phyloP scores from a whole-genome alignment of 2,888 invertebrate species.

The Cheilosia vulpina region DNA sequence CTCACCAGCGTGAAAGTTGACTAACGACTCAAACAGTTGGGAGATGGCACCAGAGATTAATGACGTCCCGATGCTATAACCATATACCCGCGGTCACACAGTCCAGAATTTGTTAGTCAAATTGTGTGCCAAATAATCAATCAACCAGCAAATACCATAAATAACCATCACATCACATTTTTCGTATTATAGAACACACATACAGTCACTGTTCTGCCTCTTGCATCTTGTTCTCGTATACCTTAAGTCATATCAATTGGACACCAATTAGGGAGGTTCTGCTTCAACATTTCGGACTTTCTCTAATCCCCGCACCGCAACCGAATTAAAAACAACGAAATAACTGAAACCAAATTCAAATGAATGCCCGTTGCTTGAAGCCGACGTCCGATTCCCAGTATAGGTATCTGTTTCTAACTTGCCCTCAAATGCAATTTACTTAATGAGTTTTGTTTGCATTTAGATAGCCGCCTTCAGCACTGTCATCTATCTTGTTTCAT shows the following conservation, averaged over 20 bases:
- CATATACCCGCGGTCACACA: not conserved
- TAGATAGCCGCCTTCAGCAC: constrained; percentile 13
- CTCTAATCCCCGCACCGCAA: constrained; percentile 28
- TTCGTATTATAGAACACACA: not conserved
- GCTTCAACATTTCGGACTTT: constrained; percentile 39
- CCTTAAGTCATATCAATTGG: constrained; percentile 12
- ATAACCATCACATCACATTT: not conserved
- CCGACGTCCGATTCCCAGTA: constrained; percentile 8
- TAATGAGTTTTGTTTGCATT: constrained; percentile 56
- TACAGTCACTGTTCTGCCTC: constrained; percentile 15
- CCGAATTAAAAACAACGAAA: constrained; percentile 9
- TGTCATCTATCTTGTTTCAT: not conserved
- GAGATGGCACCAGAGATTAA: not conserved
- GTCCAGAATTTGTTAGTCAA: not conserved
- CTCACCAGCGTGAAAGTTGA: not conserved
- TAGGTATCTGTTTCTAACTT: constrained; percentile 7
- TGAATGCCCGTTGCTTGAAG: constrained; percentile 8
- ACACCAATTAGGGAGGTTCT: constrained; percentile 46
- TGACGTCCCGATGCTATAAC: not conserved
- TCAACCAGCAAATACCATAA: constrained; percentile 7
- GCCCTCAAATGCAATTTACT: constrained; percentile 54
- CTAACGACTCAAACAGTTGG: not conserved
- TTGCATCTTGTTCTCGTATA: not conserved
- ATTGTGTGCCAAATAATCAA: constrained; percentile 22
- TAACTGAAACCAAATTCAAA: constrained; percentile 38